These are phyloP conservation scores for Camponotus fellah DNA, from an alignment of 2,888 invertebrate species.

Conservation along the genomic window DNA sequence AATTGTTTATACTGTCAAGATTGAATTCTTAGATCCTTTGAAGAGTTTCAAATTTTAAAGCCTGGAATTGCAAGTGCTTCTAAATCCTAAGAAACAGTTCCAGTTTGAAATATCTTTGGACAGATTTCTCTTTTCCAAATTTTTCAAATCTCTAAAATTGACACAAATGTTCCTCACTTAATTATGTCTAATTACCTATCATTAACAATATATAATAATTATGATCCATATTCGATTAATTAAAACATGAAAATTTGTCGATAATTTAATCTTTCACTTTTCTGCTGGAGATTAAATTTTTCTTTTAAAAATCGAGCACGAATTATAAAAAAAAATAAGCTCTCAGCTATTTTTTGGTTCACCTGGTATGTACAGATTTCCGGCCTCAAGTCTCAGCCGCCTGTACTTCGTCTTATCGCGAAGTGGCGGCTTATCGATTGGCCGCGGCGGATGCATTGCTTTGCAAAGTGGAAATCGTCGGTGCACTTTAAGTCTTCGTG, in stretches of 20 bases:
- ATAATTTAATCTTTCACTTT: background rate
- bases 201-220: background rate
- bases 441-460: slow-evolving; percentile 61
- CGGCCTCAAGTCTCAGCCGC: slow-evolving; percentile 44
- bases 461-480: slow-evolving; percentile 64
- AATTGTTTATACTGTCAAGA: background rate
- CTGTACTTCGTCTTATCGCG: slow-evolving; percentile 64
- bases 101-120: background rate
- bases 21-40: background rate
- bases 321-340: background rate
- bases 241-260: background rate
- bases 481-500: slow-evolving; percentile 56
- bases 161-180: background rate
- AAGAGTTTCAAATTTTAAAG: background rate
- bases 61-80: background rate
- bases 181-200: background rate
- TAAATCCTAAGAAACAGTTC: background rate
- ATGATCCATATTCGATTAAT: background rate
- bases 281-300: background rate
- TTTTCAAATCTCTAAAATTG: background rate
- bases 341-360: background rate
- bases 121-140: background rate
- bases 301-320: background rate
- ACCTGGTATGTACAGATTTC: slow-evolving; percentile 29
- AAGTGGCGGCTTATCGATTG: slow-evolving; percentile 66